Percentiles rank a stretch among this genome's conserved stretches.
These are phyloP conservation scores for Pangasius sanitwongsei DNA, from an alignment of 2,797 vertebrate genomes.

Conservation along the genomic window DNA sequence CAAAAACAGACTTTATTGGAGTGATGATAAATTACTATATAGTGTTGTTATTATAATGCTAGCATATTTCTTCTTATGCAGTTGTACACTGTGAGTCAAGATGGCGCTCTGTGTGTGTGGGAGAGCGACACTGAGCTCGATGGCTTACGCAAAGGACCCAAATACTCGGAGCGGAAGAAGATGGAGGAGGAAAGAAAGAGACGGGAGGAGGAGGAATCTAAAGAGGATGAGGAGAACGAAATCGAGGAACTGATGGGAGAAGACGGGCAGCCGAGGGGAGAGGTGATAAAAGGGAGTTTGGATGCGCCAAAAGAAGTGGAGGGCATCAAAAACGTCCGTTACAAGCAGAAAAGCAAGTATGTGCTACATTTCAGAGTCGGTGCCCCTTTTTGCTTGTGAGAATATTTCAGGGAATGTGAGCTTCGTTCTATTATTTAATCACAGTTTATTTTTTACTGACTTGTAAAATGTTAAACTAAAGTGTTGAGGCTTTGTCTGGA, in stretches of 20 bases:
- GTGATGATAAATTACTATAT: not conserved
- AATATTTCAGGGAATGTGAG: not conserved
- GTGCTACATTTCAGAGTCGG: constrained; percentile 52
- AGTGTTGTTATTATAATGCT: not conserved
- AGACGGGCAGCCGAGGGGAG: constrained; percentile 66
- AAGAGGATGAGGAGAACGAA: constrained; percentile 57
- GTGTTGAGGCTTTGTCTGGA: not conserved
- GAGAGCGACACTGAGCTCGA: constrained; percentile 86
- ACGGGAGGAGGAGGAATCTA: constrained; percentile 38
- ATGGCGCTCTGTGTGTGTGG: constrained; percentile 90
- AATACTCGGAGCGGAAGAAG: constrained; percentile 41
- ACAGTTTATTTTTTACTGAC: too few relatives aligned
- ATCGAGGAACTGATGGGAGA: constrained; percentile 59
- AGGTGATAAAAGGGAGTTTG: constrained; percentile 81
- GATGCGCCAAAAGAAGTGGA: constrained; percentile 69
- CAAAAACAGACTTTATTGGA: too few relatives aligned
- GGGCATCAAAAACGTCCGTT: constrained; percentile 80
- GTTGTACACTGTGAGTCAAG: constrained; percentile 94
- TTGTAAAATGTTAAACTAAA: not conserved
- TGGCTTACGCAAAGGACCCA: constrained; percentile 73
- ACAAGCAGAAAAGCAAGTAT: constrained; percentile 85
- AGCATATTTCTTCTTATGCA: constrained; percentile 55
- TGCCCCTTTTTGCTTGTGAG: not conserved
- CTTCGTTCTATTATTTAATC: not conserved
- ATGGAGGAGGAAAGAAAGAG: constrained; percentile 31